These are phyloP conservation scores for Musca domestica DNA, from an alignment of 1,140 invertebrate species.

Conservation along the genomic window DNA sequence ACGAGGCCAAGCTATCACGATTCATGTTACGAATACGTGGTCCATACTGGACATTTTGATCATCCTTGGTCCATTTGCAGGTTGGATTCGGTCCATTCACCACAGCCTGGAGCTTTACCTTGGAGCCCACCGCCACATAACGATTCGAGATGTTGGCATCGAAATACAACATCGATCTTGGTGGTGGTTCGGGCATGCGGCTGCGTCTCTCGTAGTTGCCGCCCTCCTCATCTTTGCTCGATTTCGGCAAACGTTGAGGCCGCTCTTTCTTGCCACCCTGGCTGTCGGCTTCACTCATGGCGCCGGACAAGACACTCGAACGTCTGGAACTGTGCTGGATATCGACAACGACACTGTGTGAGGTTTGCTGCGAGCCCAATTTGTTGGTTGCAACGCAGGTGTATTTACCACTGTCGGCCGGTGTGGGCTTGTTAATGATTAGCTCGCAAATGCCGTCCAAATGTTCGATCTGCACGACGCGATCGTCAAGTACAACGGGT, in stretches of 20 bases:
- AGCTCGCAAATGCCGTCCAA: slow-evolving; percentile 73
- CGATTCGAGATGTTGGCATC: slow-evolving; percentile 49
- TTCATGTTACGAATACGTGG: slow-evolving; percentile 46
- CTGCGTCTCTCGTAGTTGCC: slow-evolving; percentile 48
- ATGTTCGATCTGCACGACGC: slow-evolving; percentile 66
- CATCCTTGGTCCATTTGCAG: slow-evolving; percentile 50
- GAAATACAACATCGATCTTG: slow-evolving; percentile 51
- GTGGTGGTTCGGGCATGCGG: slow-evolving; percentile 45
- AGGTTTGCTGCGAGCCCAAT: slow-evolving; percentile 46
- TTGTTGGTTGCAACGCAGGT: slow-evolving; percentile 71
- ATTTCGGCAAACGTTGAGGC: slow-evolving; percentile 33
- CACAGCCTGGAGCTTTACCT: slow-evolving; percentile 50
- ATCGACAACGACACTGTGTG: slow-evolving; percentile 50
- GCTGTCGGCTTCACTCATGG: slow-evolving; percentile 33
- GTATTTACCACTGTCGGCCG: slow-evolving; percentile 66
- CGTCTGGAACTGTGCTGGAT: slow-evolving; percentile 40
- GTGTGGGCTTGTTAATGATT: slow-evolving; percentile 64
- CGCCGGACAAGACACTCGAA: slow-evolving; percentile 39
- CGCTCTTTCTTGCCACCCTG: slow-evolving; percentile 30
- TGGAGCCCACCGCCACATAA: slow-evolving; percentile 49
- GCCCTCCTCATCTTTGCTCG: slow-evolving; percentile 35
- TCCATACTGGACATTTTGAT: slow-evolving; percentile 44
- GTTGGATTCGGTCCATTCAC: slow-evolving; percentile 45
- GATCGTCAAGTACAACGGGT: slow-evolving; percentile 59
- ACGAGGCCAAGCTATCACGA: slow-evolving; percentile 54